Evolutionary conservation across 1,140 invertebrate species (phyloP).

Genomic region (Papilio glaucus): DNA sequence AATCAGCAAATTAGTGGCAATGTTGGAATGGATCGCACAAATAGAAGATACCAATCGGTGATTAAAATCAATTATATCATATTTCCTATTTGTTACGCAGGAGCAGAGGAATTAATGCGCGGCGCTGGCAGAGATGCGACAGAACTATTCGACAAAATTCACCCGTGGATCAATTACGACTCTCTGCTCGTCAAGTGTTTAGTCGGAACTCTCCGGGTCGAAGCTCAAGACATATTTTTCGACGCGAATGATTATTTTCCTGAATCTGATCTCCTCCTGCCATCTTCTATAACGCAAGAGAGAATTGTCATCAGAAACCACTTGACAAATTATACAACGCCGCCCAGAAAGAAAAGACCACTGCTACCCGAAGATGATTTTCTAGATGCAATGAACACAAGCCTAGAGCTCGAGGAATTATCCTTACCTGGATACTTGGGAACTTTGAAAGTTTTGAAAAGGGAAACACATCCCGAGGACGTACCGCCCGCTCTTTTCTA

Average conservation of each 20-base stretch:
- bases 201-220: slow-evolving; percentile 88
- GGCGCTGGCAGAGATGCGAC: slow-evolving; percentile 97
- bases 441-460: slow-evolving; percentile 59
- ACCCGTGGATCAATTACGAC: slow-evolving; percentile 98
- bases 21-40: no score
- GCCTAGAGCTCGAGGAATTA: slow-evolving; percentile 48
- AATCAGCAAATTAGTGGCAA: no score
- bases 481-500: slow-evolving; percentile 81
- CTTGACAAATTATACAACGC: slow-evolving; percentile 78
- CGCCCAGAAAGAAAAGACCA: slow-evolving; percentile 75
- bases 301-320: slow-evolving; percentile 80
- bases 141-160: slow-evolving; percentile 95
- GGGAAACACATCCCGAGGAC: slow-evolving; percentile 55
- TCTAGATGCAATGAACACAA: slow-evolving; percentile 71
- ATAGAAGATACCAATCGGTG: neutral
- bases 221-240: slow-evolving; percentile 81
- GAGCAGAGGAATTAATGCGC: slow-evolving; percentile 92
- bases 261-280: slow-evolving; percentile 72
- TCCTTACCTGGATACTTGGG: slow-evolving; percentile 25
- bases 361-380: slow-evolving; percentile 72
- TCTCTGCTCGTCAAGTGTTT: slow-evolving; percentile 96
- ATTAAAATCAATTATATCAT: neutral
- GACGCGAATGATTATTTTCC: slow-evolving; percentile 63
- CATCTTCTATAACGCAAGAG: slow-evolving; percentile 77
- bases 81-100: slow-evolving; percentile 50